Base-by-base conservation (phyloP, 2,888 invertebrate genomes). In the Chrysolina americana region DNA sequence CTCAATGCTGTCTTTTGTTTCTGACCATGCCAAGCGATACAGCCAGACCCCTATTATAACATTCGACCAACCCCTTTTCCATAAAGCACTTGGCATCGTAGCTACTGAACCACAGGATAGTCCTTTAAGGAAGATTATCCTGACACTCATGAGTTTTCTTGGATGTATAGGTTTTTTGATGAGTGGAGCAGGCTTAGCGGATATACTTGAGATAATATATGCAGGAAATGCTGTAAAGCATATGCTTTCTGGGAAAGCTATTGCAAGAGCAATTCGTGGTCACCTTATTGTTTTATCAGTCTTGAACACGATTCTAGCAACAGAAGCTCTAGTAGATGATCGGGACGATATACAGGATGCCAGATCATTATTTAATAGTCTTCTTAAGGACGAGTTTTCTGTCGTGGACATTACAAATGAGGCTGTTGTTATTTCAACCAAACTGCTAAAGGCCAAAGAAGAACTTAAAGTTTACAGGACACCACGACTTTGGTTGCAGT, bases 171-270 rank as follows among this genome's bases (percentile, higher is more conserved):
- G 53, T 19, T 17, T 19, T 19, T 21, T 53, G 19, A 19, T 21
- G 21, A 21, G 53, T 19, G 53, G 53, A n/a, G 13, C 48, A 48
- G 48, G 48, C 2, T n/a, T 48, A 48, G 48, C 10, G 21, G 53
- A 53, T 19, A 21, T 53, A 53, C 53, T 53, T 19, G 19, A 53
- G 19, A 53, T 53, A 21, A 17, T 53, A n/a, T n/a, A n/a, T n/a
- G n/a, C n/a, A n/a, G 53, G 53, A 53, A 53, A 53, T 21, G 21
- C 53, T 53, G 53, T 13, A 53, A 19, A 17, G 53, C 53, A 17
- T 53, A 53, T 53, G 53, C 53, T 53, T 53, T 17, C 53, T 53
- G 53, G 53, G 17, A 53, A 17, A 53, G 53, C 53, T 53, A 19
- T 19, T 17, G 4, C 53, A 53, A 53, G 53, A 53, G 53, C 53